Base-by-base conservation (phyloP, 2,888 invertebrate genomes). In the Eupithecia subfuscata region DNA sequence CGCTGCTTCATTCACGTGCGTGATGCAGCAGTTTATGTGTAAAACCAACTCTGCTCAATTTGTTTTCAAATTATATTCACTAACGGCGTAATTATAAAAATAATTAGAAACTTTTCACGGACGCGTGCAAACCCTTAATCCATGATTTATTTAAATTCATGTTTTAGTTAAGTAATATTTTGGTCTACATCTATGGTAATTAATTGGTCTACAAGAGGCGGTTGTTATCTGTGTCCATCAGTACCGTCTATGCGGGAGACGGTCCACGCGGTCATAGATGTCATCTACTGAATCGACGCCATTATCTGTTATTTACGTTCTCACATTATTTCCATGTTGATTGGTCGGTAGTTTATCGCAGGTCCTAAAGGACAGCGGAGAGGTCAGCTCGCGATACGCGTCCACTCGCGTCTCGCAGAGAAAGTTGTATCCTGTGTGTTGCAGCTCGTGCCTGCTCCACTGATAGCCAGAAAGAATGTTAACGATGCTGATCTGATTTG, bases 181-280 rank as follows among this genome's bases (percentile, higher is more conserved):
- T 30, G 63, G 30, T 30, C 30, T 16, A 2, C 0, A 48, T n/a
- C 18, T 48, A 18, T 48, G 48, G 18, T 5, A 16, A 6, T 30
- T 63, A 4, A 63, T 30, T 63, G 1, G 6, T 30, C 30, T 63
- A 16, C 16, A 63, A 63, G 30, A 2, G 14, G 30, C 63, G 63
- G 16, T 16, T 30, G 63, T 63, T 16, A 30, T 60, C 63, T 2
- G n/a, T 48, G 48, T n/a, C 48, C 63, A 63, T 63, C 63, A 7
- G 30, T 75, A 72, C 43, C 52, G 37, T 18, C 65, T 69, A 43
- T 67, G 56, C 8, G n/a, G n/a, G 68, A 48, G 70, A 78, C 68
- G 72, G 71, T 79, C 71, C 70, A 72, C 70, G 75, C 78, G 70
- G 78, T 78, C 75, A 70, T 9, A n/a, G 45, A 16, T 45, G 14